Evolutionary conservation across 1,140 invertebrate species (phyloP).

Genomic region (Nephila pilipes): DNA sequence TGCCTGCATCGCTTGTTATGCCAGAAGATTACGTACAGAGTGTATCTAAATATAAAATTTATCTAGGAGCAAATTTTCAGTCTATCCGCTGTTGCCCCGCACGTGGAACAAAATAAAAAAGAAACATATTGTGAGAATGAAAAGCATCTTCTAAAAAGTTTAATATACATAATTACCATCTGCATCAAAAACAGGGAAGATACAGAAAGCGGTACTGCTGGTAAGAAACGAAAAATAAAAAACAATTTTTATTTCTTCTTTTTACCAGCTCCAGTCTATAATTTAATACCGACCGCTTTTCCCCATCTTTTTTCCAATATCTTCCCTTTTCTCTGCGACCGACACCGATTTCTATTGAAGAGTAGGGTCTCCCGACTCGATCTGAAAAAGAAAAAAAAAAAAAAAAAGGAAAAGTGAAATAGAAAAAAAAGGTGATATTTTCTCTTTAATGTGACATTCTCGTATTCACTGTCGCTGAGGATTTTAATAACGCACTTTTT

Average conservation of each 20-base stretch:
- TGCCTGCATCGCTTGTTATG: no score
- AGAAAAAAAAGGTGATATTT: background rate
- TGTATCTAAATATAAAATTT: no score
- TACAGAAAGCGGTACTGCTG: background rate
- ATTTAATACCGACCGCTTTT: slow-evolving; percentile 24
- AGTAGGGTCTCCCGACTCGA: background rate
- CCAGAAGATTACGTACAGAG: no score
- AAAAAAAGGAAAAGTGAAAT: background rate
- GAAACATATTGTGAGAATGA: background rate
- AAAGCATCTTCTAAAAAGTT: no score
- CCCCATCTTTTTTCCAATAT: no score
- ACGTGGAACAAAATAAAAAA: background rate
- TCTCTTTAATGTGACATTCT: background rate
- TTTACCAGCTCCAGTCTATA: background rate
- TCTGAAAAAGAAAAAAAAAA: background rate
- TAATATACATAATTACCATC: background rate
- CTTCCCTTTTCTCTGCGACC: background rate
- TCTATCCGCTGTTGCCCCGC: no score
- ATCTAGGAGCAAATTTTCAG: no score
- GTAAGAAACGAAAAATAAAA: background rate
- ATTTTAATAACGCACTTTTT: background rate
- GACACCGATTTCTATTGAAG: background rate
- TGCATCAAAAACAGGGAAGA: background rate
- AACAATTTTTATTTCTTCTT: background rate
- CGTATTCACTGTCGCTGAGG: background rate